Evolutionary conservation across 2,888 invertebrate species (phyloP), one percentile per base, ranked within the genome.

Genomic region (Muschampia plurimacula): DNA sequence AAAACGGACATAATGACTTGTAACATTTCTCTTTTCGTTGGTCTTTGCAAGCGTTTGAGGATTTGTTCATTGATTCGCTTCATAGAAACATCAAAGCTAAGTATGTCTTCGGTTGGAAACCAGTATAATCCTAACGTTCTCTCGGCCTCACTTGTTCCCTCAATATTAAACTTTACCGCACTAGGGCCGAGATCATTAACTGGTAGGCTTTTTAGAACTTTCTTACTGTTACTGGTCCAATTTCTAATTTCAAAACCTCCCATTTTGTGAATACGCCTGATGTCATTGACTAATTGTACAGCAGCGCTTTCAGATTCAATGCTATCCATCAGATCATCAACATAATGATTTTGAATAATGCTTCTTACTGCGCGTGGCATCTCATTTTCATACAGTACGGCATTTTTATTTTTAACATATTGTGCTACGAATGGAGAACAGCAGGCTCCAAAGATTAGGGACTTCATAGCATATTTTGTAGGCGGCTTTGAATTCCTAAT

Each of bases 241-340:
- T 52, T 52, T 52, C 52, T 52, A n/a, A 52, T 52, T 15, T 52
- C 52, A 52, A 52, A 52, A 15, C 52, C 52, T 22, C 52, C 52
- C 52, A 15, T 52, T 15, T 52, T 52, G 15, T 52, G 52, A 52
- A 52, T 52, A 52, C 7, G 52, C 22, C 52, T 52, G 8, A 52
- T 15, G 9, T 52, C 52, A 15, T 52, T 15, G 8, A 52, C 52
- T 15, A 52, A 22, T 52, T 52, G 52, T 52, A 52, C 13, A 6
- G 52, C 52, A 52, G 52, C 15, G 52, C 15, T 52, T 15, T 52
- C 52, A 52, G 15, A 52, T 52, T 52, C 52, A 8, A 52, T 52
- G 15, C 52, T 52, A 15, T 52, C 52, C 52, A 52, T 52, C 15
- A 52, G 2, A 52, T 52, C 52, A 15, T 52, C 52, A 60, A 60